These are phyloP conservation scores for Plecotus auritus DNA, from an alignment of 2,113 vertebrate species.

Conservation along the genomic window DNA sequence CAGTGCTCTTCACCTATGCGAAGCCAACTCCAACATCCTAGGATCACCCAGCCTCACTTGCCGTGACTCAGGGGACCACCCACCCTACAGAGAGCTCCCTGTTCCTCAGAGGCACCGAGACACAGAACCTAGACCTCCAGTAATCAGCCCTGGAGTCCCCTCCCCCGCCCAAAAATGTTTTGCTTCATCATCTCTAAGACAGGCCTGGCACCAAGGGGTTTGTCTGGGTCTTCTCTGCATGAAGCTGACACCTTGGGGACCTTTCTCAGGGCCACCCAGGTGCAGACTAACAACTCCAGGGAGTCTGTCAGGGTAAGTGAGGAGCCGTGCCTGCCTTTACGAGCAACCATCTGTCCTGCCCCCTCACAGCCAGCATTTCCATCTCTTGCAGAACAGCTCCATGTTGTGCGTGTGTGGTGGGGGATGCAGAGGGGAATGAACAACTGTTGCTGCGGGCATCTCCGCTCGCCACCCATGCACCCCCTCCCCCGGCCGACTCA, in stretches of 20 bases:
- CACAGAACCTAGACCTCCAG: constrained; percentile 1
- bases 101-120: constrained; percentile 17
- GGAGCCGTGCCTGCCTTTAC: constrained; percentile 29
- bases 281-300: constrained; percentile 61
- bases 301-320: background rate
- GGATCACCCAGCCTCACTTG: background rate
- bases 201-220: constrained; percentile 51
- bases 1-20: background rate
- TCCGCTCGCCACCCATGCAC: background rate
- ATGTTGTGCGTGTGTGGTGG: background rate
- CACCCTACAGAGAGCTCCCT: background rate
- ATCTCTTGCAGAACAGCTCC: constrained; percentile 58
- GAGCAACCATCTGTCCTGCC: constrained; percentile 44
- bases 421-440: constrained; percentile 52
- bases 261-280: constrained; percentile 62
- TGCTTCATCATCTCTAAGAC: constrained; percentile 75
- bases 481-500: background rate
- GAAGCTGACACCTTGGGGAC: constrained; percentile 59
- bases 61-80: background rate
- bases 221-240: constrained; percentile 44
- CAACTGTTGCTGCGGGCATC: constrained; percentile 80
- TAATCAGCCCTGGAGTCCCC: constrained; percentile 41
- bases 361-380: constrained; percentile 37
- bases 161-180: constrained; percentile 73
- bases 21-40: background rate